A percentile compares a stretch with the other conserved stretches of the same genome.
These are phyloP conservation scores for Carettochelys insculpta DNA, from an alignment of 2,113 vertebrate species.

Conservation along the genomic window DNA sequence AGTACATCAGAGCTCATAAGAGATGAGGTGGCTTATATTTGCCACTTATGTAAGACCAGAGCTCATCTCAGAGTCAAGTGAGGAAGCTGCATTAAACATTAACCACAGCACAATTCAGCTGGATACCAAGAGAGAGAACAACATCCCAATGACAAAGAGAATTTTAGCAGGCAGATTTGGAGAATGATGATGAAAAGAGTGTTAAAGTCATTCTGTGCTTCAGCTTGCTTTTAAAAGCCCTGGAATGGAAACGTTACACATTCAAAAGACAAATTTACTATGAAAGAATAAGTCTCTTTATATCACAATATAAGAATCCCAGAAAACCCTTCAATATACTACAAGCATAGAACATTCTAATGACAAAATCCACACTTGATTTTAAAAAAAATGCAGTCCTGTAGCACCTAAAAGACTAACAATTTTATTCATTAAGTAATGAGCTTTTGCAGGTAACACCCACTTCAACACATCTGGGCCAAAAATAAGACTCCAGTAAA, in stretches of 20 bases:
- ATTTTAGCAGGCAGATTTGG: constrained; percentile 19
- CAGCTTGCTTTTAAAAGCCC: neutral
- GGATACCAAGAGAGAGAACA: neutral
- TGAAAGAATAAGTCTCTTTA: neutral
- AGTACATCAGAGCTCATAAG: neutral
- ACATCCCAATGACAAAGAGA: neutral
- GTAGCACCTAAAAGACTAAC: too few relatives aligned
- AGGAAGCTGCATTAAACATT: neutral
- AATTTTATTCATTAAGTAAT: too few relatives aligned
- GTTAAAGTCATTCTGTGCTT: too few relatives aligned
- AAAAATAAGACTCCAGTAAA: too few relatives aligned
- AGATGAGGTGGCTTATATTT: neutral
- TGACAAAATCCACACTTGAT: too few relatives aligned
- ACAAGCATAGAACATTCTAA: too few relatives aligned
- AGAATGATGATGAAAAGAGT: neutral
- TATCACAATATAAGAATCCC: neutral
- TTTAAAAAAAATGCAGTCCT: too few relatives aligned
- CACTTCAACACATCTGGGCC: too few relatives aligned
- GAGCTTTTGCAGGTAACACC: too few relatives aligned
- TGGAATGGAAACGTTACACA: neutral
- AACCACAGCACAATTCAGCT: neutral
- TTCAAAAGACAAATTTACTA: neutral
- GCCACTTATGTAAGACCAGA: neutral
- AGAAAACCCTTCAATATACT: too few relatives aligned
- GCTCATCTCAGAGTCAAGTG: neutral